Conservation (phyloP, 2,113 vertebrate species). For the Platysteira castanea region DNA sequence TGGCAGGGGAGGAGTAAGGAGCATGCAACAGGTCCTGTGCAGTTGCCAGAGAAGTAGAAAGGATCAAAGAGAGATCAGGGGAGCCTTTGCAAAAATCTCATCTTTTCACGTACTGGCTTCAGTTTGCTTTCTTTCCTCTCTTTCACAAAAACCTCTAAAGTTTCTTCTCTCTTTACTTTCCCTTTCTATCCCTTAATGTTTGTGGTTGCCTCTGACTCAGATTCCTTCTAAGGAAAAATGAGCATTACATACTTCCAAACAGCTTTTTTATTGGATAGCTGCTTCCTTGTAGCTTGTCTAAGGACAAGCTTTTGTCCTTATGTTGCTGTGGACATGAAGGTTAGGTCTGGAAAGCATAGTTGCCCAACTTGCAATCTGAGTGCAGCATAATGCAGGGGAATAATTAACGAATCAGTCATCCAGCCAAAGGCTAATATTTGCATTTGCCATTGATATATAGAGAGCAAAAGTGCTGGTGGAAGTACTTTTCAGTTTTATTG, state of each 20-base stretch:
- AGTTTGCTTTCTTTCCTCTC: background rate
- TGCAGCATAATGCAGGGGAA: background rate
- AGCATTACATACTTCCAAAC: background rate
- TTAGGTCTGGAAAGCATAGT: background rate
- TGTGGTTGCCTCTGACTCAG: background rate
- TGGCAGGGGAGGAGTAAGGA: background rate
- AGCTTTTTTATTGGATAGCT: background rate
- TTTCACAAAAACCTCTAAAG: background rate
- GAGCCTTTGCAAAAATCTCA: background rate
- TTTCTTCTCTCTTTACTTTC: background rate
- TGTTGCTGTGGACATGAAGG: background rate
- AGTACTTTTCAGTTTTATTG: background rate
- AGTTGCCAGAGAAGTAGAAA: background rate
- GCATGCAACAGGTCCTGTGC: background rate
- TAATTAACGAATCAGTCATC: background rate
- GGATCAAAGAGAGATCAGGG: background rate
- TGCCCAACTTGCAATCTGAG: background rate
- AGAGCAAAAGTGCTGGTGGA: background rate
- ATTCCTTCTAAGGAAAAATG: background rate
- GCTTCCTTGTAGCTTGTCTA: background rate
- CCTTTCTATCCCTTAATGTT: background rate
- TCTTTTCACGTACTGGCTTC: background rate
- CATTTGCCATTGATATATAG: background rate
- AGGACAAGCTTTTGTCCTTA: background rate
- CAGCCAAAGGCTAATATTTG: slow-evolving; percentile 6